Percentiles rank a stretch among this genome's conserved stretches.
Conservation (phyloP, 2,113 vertebrate genomes). For the Bubo bubo region DNA sequence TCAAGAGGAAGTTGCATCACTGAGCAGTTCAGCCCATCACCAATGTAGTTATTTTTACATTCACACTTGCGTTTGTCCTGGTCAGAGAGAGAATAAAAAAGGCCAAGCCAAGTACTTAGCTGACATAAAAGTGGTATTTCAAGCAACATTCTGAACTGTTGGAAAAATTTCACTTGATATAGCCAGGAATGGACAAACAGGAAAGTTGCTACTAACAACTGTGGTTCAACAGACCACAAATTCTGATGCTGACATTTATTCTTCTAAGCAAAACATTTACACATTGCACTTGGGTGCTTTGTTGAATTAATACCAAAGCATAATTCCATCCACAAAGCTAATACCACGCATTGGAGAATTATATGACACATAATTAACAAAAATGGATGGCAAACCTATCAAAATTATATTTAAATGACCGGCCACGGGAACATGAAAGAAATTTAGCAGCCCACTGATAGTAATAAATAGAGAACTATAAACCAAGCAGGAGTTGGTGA, state of each 20-base stretch:
- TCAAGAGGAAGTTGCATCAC: conserved; percentile 80
- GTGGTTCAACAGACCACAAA: neutral
- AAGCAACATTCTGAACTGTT: neutral
- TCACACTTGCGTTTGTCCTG: conserved; percentile 86
- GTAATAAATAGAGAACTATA: neutral
- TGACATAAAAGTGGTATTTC: neutral
- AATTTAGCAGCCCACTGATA: neutral
- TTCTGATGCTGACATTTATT: neutral
- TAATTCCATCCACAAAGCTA: neutral
- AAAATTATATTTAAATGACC: neutral
- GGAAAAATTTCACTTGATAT: neutral
- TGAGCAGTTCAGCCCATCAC: conserved; percentile 86
- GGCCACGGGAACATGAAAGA: neutral
- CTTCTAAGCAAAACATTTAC: neutral
- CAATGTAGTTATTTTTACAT: conserved; percentile 87
- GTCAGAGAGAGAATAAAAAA: neutral
- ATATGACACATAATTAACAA: neutral
- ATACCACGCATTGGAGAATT: neutral
- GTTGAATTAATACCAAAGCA: neutral
- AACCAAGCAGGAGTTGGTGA: neutral
- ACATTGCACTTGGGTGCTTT: neutral
- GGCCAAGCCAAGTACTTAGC: neutral
- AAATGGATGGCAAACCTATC: neutral
- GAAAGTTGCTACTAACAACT: neutral
- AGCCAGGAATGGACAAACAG: neutral